Evolutionary conservation across 2,113 vertebrate species (phyloP), one percentile per base, ranked within the genome.

Genomic region (Brienomyrus brachyistius): DNA sequence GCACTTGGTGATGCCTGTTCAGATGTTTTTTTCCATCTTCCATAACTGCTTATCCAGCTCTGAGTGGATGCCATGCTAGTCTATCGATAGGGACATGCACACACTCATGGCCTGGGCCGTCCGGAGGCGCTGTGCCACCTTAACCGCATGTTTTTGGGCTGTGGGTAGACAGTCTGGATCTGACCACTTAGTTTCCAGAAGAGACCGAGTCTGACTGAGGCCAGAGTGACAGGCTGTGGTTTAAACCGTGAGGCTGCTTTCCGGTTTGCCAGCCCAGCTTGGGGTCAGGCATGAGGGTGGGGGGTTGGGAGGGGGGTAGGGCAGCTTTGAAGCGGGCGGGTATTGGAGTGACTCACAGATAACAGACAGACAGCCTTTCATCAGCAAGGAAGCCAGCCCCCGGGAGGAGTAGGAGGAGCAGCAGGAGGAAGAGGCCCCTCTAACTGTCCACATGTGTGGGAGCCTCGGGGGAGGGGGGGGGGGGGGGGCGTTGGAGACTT

Each of bases 381-480:
- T 90, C 56, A 90, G 59, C 56, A 40, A 86, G 59, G 89, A 90
- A 86, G 47, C 56, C 13, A 11, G 56, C 45, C 83, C 70, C 54
- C 45, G 2, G 21, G 84, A 86, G 54, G 50, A 35, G 87, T 21
- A 59, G 74, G 74, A 43, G 88, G 40, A 35, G 51, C 11, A 45
- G 23, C 11, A 84, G 88, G 80, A 84, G 40, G 77, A 89, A 59
- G 88, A 83, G 89, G 59, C 89, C 89, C 84, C 85, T 56, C 47
- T 90, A 87, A 90, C 84, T 90, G 84, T 87, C 89, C 62, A 87
- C 59, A 87, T 90, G 89, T 90, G 89, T 59, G 66, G 66, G 59
- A 52, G 62, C 54, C 80, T 84, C 21, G 9, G 86, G 86, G 31
- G 31, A 31, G 31, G 31, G 31, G 31, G 31, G 31, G 31, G 47